Conservation (phyloP, 2,888 invertebrate genomes). For the Drosophila tripunctata region DNA sequence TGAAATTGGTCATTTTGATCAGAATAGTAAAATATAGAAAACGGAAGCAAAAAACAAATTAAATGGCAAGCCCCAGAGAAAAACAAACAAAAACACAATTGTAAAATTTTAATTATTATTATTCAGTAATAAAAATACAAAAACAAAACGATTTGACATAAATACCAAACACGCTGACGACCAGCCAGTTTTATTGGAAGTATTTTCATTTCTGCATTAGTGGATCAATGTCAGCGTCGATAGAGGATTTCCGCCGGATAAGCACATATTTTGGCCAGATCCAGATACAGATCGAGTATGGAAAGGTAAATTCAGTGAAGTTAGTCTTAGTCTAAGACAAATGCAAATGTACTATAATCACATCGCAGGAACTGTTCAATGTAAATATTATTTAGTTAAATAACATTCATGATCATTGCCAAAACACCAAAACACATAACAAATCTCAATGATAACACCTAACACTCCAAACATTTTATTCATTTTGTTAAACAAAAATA, state of each 20-base stretch:
- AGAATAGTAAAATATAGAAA: conserved; percentile 77
- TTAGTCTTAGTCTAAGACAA: conserved; percentile 16
- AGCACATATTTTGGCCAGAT: neutral
- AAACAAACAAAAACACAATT: conserved; percentile 55
- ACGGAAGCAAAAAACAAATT: conserved; percentile 55
- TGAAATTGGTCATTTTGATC: conserved; percentile 80
- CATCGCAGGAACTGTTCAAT: conserved; percentile 22
- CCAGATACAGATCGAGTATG: neutral
- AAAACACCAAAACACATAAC: neutral
- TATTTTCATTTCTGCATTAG: conserved; percentile 8
- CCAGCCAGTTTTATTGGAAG: conserved; percentile 19
- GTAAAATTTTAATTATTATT: conserved; percentile 79
- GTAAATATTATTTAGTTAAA: conserved; percentile 41
- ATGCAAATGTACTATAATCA: conserved; percentile 45
- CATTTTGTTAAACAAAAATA: conserved; percentile 13
- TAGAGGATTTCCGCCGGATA: neutral
- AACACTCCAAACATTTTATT: conserved; percentile 21
- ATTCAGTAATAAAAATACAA: conserved; percentile 77
- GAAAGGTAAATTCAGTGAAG: conserved; percentile 43
- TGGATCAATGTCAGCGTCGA: neutral
- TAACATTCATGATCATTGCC: conserved; percentile 26
- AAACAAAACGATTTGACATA: conserved; percentile 72
- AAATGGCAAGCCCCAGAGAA: conserved; percentile 53
- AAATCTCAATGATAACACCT: conserved; percentile 9
- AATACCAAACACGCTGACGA: conserved; percentile 40